Percentiles rank a stretch among this genome's conserved stretches.
These are phyloP conservation scores for Ennomos quercinarius DNA, from an alignment of 2,888 invertebrate genomes.

Conservation along the genomic window DNA sequence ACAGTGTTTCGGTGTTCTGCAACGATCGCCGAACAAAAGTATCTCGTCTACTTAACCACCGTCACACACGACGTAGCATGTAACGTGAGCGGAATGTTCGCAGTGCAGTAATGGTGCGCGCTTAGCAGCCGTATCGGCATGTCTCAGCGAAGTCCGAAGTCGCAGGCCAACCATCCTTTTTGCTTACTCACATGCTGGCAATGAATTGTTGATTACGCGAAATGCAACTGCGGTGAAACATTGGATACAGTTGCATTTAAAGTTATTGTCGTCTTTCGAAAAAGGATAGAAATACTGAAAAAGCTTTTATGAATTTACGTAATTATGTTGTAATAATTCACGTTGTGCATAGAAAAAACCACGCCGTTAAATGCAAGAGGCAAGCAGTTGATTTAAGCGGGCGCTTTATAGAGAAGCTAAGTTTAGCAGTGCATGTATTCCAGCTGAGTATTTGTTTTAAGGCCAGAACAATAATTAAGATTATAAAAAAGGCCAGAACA, in stretches of 20 bases:
- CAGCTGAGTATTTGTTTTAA: too few species aligned
- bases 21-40: neutral
- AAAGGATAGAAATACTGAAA: too few species aligned
- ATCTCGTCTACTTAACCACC: constrained; percentile 2
- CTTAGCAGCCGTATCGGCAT: constrained; percentile 40
- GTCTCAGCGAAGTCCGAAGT: constrained; percentile 19
- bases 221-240: constrained; percentile 22
- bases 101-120: constrained; percentile 17
- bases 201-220: constrained; percentile 37
- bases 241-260: neutral
- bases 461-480: too few species aligned
- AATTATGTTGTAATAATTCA: too few species aligned
- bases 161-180: constrained; percentile 19
- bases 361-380: too few species aligned
- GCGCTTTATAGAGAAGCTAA: too few species aligned
- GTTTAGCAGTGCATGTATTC: too few species aligned
- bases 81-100: constrained; percentile 22
- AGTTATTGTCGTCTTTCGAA: neutral
- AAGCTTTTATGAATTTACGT: too few species aligned
- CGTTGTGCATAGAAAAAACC: too few species aligned
- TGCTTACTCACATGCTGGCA: constrained; percentile 24
- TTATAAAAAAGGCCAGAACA: too few species aligned
- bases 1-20: too few species aligned
- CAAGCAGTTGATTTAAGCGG: too few species aligned
- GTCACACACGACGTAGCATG: constrained; percentile 7